Conservation (phyloP, 2,113 vertebrate species). For the Pluvianellus socialis region DNA sequence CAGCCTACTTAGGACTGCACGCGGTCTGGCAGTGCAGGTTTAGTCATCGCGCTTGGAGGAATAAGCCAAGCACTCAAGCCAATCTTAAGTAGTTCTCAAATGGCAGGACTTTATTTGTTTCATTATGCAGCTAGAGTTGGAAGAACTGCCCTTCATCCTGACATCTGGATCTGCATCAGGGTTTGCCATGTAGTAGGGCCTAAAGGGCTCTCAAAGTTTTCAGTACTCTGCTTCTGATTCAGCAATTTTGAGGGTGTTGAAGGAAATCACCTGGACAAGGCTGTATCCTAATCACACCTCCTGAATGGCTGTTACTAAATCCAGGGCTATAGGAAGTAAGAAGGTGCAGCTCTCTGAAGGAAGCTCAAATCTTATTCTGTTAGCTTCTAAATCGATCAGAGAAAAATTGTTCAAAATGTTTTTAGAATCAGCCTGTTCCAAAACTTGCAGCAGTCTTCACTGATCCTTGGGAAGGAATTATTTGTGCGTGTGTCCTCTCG, state of each 20-base stretch:
- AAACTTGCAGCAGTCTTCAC: neutral
- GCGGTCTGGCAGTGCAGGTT: neutral
- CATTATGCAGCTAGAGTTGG: neutral
- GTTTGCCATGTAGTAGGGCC: neutral
- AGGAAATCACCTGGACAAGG: neutral
- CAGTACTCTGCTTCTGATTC: neutral
- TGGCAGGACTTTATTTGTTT: neutral
- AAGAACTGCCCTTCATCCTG: neutral
- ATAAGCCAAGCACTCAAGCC: neutral
- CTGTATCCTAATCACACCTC: neutral
- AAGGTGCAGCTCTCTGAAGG: neutral
- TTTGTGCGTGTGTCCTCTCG: fast-evolving
- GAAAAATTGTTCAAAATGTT: neutral
- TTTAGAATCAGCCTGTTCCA: neutral
- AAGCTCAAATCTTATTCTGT: neutral
- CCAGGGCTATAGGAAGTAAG: fast-evolving
- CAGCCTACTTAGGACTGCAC: neutral
- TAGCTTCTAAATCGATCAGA: neutral
- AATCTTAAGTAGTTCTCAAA: neutral
- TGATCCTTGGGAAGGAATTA: neutral
- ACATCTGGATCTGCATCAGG: neutral
- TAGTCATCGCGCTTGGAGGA: neutral
- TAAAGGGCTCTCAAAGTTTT: neutral
- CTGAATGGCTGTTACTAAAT: fast-evolving
- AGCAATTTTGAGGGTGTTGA: neutral